Evolutionary conservation across 1,140 invertebrate genomes (phyloP).

Genomic region (Eulimnadia texana): DNA sequence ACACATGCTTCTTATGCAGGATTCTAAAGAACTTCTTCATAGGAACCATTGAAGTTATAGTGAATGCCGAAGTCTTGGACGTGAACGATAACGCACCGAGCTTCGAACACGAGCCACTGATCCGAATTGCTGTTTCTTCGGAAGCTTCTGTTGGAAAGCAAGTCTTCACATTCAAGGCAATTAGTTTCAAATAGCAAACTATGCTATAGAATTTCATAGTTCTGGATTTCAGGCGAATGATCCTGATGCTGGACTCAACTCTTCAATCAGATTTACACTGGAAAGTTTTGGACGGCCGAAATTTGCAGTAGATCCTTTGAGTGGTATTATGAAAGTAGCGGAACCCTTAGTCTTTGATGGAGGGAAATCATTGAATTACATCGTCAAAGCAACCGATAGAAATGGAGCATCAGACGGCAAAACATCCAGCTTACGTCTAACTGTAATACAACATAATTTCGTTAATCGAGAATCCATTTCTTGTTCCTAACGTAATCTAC

Average conservation of each 20-base stretch:
- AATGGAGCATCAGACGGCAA: conserved; percentile 56
- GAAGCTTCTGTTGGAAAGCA: conserved; percentile 63
- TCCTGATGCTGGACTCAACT: conserved; percentile 54
- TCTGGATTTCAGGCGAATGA: conserved; percentile 45
- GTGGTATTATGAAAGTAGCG: conserved; percentile 54
- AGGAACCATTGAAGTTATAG: conserved; percentile 22
- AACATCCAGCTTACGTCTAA: conserved; percentile 67
- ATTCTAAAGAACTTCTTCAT: conserved; percentile 13
- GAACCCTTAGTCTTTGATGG: conserved; percentile 46
- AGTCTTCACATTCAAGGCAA: conserved; percentile 50
- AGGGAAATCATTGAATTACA: conserved; percentile 62
- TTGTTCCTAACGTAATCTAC: too few relatives aligned
- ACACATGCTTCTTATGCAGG: neutral
- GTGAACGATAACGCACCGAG: conserved; percentile 65
- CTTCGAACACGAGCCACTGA: conserved; percentile 48
- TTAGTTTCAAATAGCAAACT: conserved; percentile 1
- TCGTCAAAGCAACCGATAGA: conserved; percentile 72
- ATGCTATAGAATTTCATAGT: neutral
- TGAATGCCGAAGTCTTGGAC: conserved; percentile 57
- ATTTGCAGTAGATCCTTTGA: conserved; percentile 57
- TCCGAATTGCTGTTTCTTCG: conserved; percentile 60
- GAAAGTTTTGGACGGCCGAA: conserved; percentile 36
- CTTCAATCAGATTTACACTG: conserved; percentile 62
- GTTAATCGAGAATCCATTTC: conserved; percentile 8
- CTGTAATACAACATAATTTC: conserved; percentile 32